Conservation (phyloP, 2,113 vertebrate genomes). For the zebrafish (Danio rerio) region GRCz12tu NC_133184.1:25567001-25567500, state of each 20-base stretch:
- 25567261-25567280: constrained; percentile 56
- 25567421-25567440: no score
- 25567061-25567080: constrained; percentile 74
- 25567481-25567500: background rate
- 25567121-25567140: constrained; percentile 56
- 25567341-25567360: background rate
- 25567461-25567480: no score
- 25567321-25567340: background rate
- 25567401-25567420: no score
- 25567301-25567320: constrained; percentile 50
- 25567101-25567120: constrained; percentile 40
- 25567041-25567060: constrained; percentile 72
- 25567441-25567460: background rate
- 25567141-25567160: constrained; percentile 61
- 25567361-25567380: background rate
- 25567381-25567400: no score
- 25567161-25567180: constrained; percentile 59
- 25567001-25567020: constrained; percentile 78
- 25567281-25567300: constrained; percentile 61
- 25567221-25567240: constrained; percentile 59
- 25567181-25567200: constrained; percentile 60
- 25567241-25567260: constrained; percentile 57
- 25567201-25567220: constrained; percentile 55
- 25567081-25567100: constrained; percentile 62
- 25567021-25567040: constrained; percentile 76